Evolutionary conservation across 2,888 invertebrate genomes (phyloP).

Genomic region (Macrosoma leucophasiata): DNA sequence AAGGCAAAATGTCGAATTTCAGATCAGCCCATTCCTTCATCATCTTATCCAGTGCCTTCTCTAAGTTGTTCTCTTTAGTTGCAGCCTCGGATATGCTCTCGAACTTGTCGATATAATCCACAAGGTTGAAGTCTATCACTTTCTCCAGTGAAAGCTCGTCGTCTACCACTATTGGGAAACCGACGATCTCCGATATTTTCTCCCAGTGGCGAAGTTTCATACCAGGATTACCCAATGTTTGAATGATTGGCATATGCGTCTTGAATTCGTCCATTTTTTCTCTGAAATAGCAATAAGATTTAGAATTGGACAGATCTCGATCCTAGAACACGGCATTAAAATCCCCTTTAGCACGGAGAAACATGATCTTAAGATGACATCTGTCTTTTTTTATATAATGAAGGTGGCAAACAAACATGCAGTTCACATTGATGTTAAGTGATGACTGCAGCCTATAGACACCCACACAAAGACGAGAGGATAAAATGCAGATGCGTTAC

Average conservation of each 20-base stretch:
- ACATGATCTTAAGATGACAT: background rate
- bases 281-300: constrained; percentile 44
- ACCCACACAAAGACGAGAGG: too few species aligned
- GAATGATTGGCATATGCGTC: constrained; percentile 91
- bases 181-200: constrained; percentile 94
- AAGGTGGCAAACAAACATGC: too few species aligned
- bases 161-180: constrained; percentile 92
- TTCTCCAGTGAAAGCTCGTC: constrained; percentile 87
- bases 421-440: too few species aligned
- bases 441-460: too few species aligned
- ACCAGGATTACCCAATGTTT: constrained; percentile 95
- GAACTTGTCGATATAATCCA: constrained; percentile 91
- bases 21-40: constrained; percentile 92
- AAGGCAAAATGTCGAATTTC: constrained; percentile 81
- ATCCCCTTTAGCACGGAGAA: background rate
- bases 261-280: constrained; percentile 90
- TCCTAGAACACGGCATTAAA: too few species aligned
- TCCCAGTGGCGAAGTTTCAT: constrained; percentile 96
- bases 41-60: constrained; percentile 93
- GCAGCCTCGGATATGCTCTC: constrained; percentile 95
- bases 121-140: constrained; percentile 92
- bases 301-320: too few species aligned
- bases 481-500: too few species aligned
- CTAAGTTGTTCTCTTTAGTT: constrained; percentile 95
- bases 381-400: too few species aligned